Evolutionary conservation across 2,797 vertebrate genomes (phyloP), one percentile per base, ranked within the genome.

Genomic region (Sternotherus odoratus): DNA sequence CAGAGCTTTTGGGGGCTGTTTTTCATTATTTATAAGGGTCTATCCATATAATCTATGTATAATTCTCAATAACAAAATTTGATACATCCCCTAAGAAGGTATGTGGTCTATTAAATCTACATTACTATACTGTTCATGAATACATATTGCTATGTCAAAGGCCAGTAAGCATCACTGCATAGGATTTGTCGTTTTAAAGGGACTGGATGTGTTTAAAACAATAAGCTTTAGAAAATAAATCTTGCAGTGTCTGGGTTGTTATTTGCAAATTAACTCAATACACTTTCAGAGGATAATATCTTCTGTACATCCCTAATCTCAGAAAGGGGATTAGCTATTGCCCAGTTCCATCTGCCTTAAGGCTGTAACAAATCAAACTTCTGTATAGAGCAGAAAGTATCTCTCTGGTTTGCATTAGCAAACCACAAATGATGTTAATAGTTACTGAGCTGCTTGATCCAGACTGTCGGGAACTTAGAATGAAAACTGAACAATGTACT

Each of bases 391-490:
- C 12, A 84, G 66, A 88, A 19, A 77, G 5, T 46, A 28, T 53
- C 46, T 46, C 28, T 92, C 50, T 77, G 1, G n/a, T 88, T 86
- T 85, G 48, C 36, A 81, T 85, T 87, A 92, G 49, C 24, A 72
- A 89, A 80, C 30, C 79, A 77, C 86, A 89, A 96, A 92, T 46
- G 10, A 48, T 84, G 33, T 79, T 90, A 69, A 43, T 84, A 2
- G 3, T 83, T 72, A 1, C 53, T 89, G 39, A 89, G 43, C n/a
- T 90, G 5, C 79, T 86, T 3, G 1, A 78, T 82, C 39, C 83
- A 91, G 56, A 80, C 3, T 90, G 51, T 56, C 66, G 86, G 8
- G 12, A 28, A 53, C 79, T 84, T 91, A 13, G 33, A 85, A 12
- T 51, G 82, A 82, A 89, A 89, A 83, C 0, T 39, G 33, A 91